A percentile compares a stretch with the other conserved stretches of the same genome.
These are phyloP conservation scores for Thomomys bottae DNA, from an alignment of 2,113 vertebrate genomes.

Conservation along the genomic window DNA sequence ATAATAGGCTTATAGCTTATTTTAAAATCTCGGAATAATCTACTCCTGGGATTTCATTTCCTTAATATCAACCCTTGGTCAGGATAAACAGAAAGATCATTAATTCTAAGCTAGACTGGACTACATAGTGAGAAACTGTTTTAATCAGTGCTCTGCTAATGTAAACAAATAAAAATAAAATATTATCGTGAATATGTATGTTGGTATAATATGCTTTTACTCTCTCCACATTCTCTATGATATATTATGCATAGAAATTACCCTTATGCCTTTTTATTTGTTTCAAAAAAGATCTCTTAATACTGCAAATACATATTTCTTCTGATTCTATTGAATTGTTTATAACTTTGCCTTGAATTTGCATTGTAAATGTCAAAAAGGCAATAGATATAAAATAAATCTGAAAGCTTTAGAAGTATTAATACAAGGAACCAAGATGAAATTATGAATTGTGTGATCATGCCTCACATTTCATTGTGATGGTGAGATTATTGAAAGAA, in stretches of 20 bases:
- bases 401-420: background rate
- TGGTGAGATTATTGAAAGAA: conserved; percentile 13
- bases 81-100: too few species aligned
- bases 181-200: too few species aligned
- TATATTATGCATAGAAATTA: background rate
- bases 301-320: background rate
- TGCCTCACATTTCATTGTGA: background rate
- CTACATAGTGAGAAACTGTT: too few species aligned
- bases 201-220: background rate
- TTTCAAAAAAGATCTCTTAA: too few species aligned
- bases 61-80: too few species aligned
- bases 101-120: too few species aligned
- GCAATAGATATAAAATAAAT: background rate
- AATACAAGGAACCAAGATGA: background rate
- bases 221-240: background rate
- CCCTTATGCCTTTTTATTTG: background rate
- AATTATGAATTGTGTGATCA: background rate
- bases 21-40: too few species aligned
- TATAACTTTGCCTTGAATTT: background rate
- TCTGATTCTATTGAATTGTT: background rate
- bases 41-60: too few species aligned
- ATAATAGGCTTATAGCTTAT: too few species aligned
- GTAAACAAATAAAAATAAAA: too few species aligned
- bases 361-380: background rate
- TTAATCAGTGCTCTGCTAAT: too few species aligned